These are phyloP conservation scores for Apamea anceps DNA, from an alignment of 2,888 invertebrate species.

Conservation along the genomic window DNA sequence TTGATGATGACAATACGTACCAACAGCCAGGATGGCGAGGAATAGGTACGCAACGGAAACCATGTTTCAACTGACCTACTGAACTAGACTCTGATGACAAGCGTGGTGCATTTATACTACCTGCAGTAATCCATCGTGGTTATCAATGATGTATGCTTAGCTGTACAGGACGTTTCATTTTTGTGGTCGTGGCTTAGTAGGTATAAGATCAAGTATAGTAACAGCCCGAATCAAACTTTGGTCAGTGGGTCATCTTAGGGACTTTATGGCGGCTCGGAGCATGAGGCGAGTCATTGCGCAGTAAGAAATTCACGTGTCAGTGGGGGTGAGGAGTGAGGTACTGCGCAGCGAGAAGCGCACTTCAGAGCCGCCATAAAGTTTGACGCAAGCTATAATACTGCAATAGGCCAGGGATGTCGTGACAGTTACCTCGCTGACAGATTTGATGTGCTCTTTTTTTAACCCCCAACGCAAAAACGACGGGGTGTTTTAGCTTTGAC, in stretches of 20 bases:
- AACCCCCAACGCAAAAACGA: too few relatives aligned
- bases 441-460: not conserved
- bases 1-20: constrained; percentile 58
- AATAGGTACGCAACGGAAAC: constrained; percentile 43
- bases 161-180: constrained; percentile 49
- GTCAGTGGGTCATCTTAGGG: too few relatives aligned
- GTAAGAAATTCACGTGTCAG: too few relatives aligned
- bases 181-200: not conserved
- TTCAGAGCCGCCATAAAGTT: too few relatives aligned
- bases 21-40: constrained; percentile 69
- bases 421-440: not conserved
- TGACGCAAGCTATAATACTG: too few relatives aligned
- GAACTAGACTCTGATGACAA: constrained; percentile 18
- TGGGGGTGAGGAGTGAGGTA: too few relatives aligned
- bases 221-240: not conserved
- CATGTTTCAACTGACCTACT: constrained; percentile 49
- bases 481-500: too few relatives aligned
- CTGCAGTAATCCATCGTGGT: constrained; percentile 35
- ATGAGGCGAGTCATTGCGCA: not conserved
- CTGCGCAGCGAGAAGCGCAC: not conserved
- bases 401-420: not conserved
- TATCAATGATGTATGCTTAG: constrained; percentile 26
- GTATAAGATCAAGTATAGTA: too few relatives aligned
- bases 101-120: constrained; percentile 41
- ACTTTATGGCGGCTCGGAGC: not conserved